Conservation (phyloP, 1,140 invertebrate genomes). For the Asbolus verrucosus region DNA sequence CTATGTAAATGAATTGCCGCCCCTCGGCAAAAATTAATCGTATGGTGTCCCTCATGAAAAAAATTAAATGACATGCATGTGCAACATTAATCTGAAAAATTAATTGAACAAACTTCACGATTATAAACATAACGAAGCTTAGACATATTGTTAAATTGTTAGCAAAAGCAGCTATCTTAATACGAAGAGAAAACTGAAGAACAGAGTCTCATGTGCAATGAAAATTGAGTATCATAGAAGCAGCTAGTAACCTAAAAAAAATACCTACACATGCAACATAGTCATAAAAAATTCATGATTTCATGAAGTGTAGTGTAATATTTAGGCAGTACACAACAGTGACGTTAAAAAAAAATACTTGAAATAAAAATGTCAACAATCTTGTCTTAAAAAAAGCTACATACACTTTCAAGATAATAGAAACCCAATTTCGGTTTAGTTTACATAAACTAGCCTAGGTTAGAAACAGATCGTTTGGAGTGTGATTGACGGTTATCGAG, state of each 20-base stretch:
- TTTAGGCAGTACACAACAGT: constrained; percentile 44
- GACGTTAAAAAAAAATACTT: constrained; percentile 33
- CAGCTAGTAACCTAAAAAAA: constrained; percentile 32
- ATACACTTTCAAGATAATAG: no score
- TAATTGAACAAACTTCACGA: constrained; percentile 23
- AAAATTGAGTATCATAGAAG: constrained; percentile 15
- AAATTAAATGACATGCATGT: constrained; percentile 48
- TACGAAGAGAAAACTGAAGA: constrained; percentile 40
- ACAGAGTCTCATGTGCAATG: constrained; percentile 29
- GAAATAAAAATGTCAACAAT: no score
- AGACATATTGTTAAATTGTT: constrained; percentile 31
- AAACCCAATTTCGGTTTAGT: no score
- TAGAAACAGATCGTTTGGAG: no score
- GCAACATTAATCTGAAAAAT: constrained; percentile 39
- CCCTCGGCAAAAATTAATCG: constrained; percentile 52
- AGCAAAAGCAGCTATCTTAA: constrained; percentile 28
- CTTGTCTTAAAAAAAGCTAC: no score
- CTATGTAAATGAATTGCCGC: constrained; percentile 17
- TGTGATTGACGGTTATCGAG: no score
- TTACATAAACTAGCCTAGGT: no score
- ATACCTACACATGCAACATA: constrained; percentile 44
- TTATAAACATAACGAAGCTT: constrained; percentile 22
- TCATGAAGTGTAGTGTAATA: constrained; percentile 50
- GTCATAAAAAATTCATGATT: constrained; percentile 31
- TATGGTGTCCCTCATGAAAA: constrained; percentile 52